phyloP scores from a whole-genome alignment of 2,113 vertebrate genomes.

The Camelus dromedarius region DNA sequence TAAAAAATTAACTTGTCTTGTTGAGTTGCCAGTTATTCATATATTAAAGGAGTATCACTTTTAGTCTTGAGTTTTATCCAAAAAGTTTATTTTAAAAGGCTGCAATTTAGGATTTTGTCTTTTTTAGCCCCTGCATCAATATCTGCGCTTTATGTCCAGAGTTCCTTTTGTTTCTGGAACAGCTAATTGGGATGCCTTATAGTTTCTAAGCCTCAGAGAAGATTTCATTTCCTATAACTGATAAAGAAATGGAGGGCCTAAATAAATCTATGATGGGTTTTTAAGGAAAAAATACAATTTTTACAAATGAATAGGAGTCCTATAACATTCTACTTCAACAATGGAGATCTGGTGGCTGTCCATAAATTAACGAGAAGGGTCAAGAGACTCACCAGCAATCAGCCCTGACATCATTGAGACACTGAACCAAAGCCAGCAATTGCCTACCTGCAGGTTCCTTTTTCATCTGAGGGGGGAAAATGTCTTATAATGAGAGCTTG shows the following conservation, averaged over 20 bases:
- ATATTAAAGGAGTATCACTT: background rate
- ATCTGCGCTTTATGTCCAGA: background rate
- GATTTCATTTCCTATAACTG: conserved; percentile 27
- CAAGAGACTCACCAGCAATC: background rate
- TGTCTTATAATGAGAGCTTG: background rate
- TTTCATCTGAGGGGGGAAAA: background rate
- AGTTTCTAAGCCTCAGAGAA: conserved; percentile 15
- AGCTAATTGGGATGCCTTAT: background rate
- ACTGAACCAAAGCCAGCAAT: conserved; percentile 32
- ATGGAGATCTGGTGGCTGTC: background rate
- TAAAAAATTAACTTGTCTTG: background rate
- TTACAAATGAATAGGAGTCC: conserved; percentile 26
- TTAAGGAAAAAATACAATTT: conserved; percentile 16
- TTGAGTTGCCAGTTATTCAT: background rate
- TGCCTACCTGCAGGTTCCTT: background rate
- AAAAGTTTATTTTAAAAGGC: conserved; percentile 31
- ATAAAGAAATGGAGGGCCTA: background rate
- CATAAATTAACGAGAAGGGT: background rate
- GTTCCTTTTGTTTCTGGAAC: background rate
- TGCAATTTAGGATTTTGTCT: background rate
- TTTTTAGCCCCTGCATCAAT: background rate
- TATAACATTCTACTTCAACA: conserved; percentile 30
- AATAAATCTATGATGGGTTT: conserved; percentile 23
- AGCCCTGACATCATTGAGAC: background rate
- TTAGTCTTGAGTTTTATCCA: background rate